Evolutionary conservation across 2,113 vertebrate genomes (phyloP), one percentile per base, ranked within the genome.

Genomic region (Vireo altiloquus): DNA sequence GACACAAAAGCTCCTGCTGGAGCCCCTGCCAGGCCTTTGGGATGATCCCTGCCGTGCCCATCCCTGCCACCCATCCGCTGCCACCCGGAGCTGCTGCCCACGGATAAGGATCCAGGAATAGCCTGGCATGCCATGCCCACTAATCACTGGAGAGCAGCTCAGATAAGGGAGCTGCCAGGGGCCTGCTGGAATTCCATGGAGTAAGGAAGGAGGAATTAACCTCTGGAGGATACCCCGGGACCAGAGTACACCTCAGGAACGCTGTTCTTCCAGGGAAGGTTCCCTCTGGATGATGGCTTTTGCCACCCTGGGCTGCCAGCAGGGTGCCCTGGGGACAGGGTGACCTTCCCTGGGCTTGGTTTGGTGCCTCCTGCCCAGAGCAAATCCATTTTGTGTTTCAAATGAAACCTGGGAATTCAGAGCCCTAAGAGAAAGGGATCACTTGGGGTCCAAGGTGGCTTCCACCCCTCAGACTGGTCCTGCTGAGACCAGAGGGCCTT

Each of bases 21-120:
- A 69, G 12, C 4, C 40, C 24, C 83, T 60, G 46, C 9, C 39
- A 33, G 72, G 33, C 40, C n/a, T 21, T 20, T 40, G 42, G 49
- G 25, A 7, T 21, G 57, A 2, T 6, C 31, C 57, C 46, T 4
- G 46, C 72, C 5, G 23, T 24, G n/a, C 54, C 64, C 35, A 0
- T 27, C 28, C 42, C 65, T 82, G 86, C 16, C 76, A 22, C 39
- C 4, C 50, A n/a, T 78, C 91, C 71, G 7, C 92, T 85, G n/a
- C n/a, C n/a, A n/a, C n/a, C n/a, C n/a, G n/a, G n/a, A 47, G 22
- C 28, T 15, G 83, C 61, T 39, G 61, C 31, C 22, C 82, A 5
- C 1, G 14, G 91, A 91, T 97, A 91, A 74, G 2, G 14, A 49
- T 3, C 33, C 84, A 66, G 76, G 92, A 94, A 96, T 96, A 96